phyloP scores from a whole-genome alignment of 2,113 vertebrate genomes.

The Cygnus buccinator region DNA sequence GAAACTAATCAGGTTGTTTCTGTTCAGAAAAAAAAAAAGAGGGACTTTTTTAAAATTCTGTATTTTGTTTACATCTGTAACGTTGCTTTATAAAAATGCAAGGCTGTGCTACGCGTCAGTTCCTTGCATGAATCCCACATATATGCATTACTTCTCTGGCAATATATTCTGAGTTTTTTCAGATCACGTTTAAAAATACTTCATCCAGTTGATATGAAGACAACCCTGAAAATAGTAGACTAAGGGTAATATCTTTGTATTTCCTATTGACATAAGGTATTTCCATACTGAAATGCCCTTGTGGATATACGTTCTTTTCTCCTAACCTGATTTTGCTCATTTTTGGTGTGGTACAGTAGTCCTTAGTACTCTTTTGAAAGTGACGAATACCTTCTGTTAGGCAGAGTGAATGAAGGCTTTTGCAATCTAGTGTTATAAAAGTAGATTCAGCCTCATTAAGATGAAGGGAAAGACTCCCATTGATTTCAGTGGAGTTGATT shows the following conservation, averaged over 20 bases:
- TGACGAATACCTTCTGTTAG: neutral
- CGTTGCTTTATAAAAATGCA: neutral
- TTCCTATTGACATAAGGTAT: neutral
- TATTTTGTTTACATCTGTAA: neutral
- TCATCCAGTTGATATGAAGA: neutral
- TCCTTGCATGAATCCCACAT: neutral
- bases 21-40: neutral
- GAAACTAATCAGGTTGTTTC: neutral
- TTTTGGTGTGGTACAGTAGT: neutral
- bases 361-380: neutral
- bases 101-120: neutral
- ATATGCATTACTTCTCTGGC: neutral
- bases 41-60: neutral
- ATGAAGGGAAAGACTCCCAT: slow-evolving; percentile 36
- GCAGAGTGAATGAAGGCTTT: neutral
- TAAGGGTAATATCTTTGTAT: neutral
- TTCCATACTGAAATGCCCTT: neutral
- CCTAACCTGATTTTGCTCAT: neutral
- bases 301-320: neutral
- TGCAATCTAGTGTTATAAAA: neutral
- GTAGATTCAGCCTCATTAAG: slow-evolving; percentile 21
- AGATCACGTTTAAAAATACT: neutral
- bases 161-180: neutral
- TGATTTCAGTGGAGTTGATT: slow-evolving; percentile 52
- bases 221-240: neutral